phyloP scores from a whole-genome alignment of 2,797 vertebrate species.

The Xenopus petersii region DNA sequence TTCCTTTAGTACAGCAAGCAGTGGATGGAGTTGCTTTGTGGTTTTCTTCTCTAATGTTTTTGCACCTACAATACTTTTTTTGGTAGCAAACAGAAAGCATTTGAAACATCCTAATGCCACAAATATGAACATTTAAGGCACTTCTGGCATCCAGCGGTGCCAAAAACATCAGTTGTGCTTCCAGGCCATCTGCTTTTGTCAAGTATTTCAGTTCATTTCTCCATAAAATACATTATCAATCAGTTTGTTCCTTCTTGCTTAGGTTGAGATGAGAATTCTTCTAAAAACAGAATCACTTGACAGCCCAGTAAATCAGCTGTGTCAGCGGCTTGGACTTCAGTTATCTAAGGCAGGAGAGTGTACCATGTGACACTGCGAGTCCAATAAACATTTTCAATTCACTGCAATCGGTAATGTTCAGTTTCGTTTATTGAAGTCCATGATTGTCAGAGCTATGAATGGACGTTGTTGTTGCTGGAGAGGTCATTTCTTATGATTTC shows the following conservation, averaged over 20 bases:
- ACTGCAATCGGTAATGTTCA: slow-evolving; percentile 12
- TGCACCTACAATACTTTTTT: slow-evolving; percentile 56
- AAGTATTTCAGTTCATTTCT: slow-evolving; percentile 57
- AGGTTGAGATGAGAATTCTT: slow-evolving; percentile 69
- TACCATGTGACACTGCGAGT: slow-evolving; percentile 55
- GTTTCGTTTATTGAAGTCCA: slow-evolving; percentile 19
- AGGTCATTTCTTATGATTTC: slow-evolving; percentile 96
- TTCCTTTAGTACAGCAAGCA: slow-evolving; percentile 28
- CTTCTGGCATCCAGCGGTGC: slow-evolving; percentile 61
- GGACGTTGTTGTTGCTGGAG: slow-evolving; percentile 78
- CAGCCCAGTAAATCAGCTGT: slow-evolving; percentile 53
- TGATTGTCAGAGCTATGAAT: slow-evolving; percentile 67
- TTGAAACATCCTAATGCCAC: slow-evolving; percentile 56
- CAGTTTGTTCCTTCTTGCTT: slow-evolving; percentile 34
- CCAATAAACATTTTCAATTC: slow-evolving; percentile 23
- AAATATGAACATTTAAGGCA: slow-evolving; percentile 65
- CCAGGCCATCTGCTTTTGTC: slow-evolving; percentile 47
- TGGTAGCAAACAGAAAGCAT: slow-evolving; percentile 53
- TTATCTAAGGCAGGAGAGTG: slow-evolving; percentile 52
- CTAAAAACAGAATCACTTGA: slow-evolving; percentile 58
- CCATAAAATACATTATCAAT: slow-evolving; percentile 25
- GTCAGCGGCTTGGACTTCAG: slow-evolving; percentile 53
- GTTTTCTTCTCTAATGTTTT: slow-evolving; percentile 21
- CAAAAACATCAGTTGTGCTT: slow-evolving; percentile 44
- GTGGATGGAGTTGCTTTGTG: slow-evolving; percentile 42